Percentiles rank a stretch among this genome's conserved stretches.
phyloP scores from a whole-genome alignment of 1,140 invertebrate genomes.

The Drosophila sp. region DNA sequence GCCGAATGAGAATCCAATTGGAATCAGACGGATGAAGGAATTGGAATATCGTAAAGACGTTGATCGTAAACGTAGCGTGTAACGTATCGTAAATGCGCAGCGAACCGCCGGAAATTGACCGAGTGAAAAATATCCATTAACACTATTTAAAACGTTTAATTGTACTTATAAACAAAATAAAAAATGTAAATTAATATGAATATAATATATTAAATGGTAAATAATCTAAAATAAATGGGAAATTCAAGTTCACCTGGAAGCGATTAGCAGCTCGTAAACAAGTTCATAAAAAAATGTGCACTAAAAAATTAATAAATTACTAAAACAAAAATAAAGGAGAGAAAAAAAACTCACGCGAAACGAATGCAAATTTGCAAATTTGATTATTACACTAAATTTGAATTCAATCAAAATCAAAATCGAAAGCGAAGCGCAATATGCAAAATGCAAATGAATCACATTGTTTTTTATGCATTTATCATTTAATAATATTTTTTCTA shows the following conservation, averaged over 20 bases:
- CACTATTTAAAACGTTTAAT: conserved; percentile 32
- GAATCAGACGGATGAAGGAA: conserved; percentile 8
- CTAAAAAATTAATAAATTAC: conserved; percentile 40
- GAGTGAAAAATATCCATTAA: conserved; percentile 9
- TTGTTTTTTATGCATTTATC: conserved; percentile 60
- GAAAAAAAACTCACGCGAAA: conserved; percentile 62
- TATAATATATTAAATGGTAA: conserved; percentile 21
- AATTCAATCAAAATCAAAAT: conserved; percentile 40
- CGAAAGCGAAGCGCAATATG: conserved; percentile 17
- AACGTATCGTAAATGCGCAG: conserved; percentile 33
- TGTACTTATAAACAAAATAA: not conserved
- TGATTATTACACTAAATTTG: conserved; percentile 28
- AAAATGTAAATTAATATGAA: conserved; percentile 8
- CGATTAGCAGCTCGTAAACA: conserved; percentile 54
- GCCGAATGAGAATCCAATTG: conserved; percentile 31
- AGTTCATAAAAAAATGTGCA: conserved; percentile 29
- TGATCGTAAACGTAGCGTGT: conserved; percentile 43
- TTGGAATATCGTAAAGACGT: conserved; percentile 39
- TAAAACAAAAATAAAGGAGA: conserved; percentile 33
- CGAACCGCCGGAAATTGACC: conserved; percentile 51
- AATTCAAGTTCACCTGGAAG: conserved; percentile 36
- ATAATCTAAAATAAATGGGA: conserved; percentile 6
- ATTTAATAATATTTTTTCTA: conserved; percentile 70
- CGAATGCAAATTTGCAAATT: conserved; percentile 49
- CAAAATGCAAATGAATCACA: conserved; percentile 59